phyloP scores from a whole-genome alignment of 2,113 vertebrate species.

The Bathybates hornii region DNA sequence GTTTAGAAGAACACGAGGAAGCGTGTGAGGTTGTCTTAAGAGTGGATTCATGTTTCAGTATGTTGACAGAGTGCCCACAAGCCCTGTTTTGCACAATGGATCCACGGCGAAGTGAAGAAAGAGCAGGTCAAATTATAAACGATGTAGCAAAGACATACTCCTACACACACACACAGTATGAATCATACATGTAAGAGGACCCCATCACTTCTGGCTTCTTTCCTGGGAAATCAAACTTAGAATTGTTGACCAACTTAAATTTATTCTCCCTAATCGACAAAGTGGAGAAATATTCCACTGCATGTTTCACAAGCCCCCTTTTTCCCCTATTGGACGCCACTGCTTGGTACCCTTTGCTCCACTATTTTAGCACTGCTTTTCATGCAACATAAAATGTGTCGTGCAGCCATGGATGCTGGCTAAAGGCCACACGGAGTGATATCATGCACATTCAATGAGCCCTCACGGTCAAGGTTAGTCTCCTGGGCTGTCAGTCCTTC shows the following conservation, averaged over 20 bases:
- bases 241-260: slow-evolving; percentile 7
- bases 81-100: not conserved
- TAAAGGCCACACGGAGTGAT: slow-evolving; percentile 33
- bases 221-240: slow-evolving; percentile 28
- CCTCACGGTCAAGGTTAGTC: slow-evolving; percentile 31
- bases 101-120: not conserved
- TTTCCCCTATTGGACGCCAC: not conserved
- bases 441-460: slow-evolving; percentile 39
- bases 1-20: not conserved
- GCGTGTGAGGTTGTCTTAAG: slow-evolving; percentile 1
- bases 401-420: slow-evolving; percentile 18
- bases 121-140: not conserved
- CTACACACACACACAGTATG: not conserved
- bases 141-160: not conserved
- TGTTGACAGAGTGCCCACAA: slow-evolving; percentile 23
- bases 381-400: slow-evolving; percentile 43
- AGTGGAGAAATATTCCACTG: slow-evolving; percentile 28
- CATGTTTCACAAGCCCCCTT: slow-evolving; percentile 39
- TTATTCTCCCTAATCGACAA: slow-evolving; percentile 1
- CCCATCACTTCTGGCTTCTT: slow-evolving; percentile 20
- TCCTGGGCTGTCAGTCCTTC: slow-evolving; percentile 34
- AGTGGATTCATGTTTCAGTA: slow-evolving; percentile 34
- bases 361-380: slow-evolving; percentile 12
- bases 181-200: not conserved
- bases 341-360: not conserved